phyloP scores from a whole-genome alignment of 2,888 invertebrate species.

The Acanthococcus lagerstroemiae region DNA sequence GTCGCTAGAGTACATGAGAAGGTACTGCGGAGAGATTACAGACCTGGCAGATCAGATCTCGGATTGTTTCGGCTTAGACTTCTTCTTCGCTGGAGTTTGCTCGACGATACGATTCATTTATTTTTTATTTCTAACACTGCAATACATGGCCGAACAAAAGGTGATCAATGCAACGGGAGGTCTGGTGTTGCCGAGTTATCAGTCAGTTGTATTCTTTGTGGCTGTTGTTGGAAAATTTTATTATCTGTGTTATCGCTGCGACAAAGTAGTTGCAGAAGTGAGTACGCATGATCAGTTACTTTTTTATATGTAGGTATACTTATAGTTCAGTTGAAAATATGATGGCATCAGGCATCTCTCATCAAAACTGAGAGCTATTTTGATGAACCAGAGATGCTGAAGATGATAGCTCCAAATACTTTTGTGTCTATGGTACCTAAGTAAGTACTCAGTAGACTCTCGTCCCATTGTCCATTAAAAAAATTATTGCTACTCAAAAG shows the following conservation, averaged over 20 bases:
- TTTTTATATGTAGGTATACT: no score
- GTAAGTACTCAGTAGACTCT: no score
- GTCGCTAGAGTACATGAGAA: background rate
- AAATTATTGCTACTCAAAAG: no score
- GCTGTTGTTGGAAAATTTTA: slow-evolving; percentile 31
- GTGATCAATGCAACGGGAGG: slow-evolving; percentile 4
- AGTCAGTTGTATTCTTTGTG: slow-evolving; percentile 24
- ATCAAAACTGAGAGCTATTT: no score
- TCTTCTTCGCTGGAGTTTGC: slow-evolving; percentile 18
- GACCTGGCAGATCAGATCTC: slow-evolving; percentile 21
- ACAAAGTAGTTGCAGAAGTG: slow-evolving; percentile 17
- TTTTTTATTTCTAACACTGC: slow-evolving; percentile 28
- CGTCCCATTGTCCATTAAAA: no score
- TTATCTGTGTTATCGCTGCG: slow-evolving; percentile 30
- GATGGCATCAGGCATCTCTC: no score
- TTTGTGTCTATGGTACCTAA: no score
- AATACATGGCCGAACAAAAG: slow-evolving; percentile 5
- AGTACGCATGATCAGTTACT: no score
- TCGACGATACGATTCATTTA: slow-evolving; percentile 30
- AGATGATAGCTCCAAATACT: no score
- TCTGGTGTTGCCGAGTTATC: slow-evolving; percentile 13
- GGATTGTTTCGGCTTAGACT: slow-evolving; percentile 22
- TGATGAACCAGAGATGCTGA: no score
- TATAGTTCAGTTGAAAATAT: no score
- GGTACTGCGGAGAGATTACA: slow-evolving; percentile 12